Base-by-base conservation (phyloP, 2,113 vertebrate species). In the Pundamilia nyererei region DNA sequence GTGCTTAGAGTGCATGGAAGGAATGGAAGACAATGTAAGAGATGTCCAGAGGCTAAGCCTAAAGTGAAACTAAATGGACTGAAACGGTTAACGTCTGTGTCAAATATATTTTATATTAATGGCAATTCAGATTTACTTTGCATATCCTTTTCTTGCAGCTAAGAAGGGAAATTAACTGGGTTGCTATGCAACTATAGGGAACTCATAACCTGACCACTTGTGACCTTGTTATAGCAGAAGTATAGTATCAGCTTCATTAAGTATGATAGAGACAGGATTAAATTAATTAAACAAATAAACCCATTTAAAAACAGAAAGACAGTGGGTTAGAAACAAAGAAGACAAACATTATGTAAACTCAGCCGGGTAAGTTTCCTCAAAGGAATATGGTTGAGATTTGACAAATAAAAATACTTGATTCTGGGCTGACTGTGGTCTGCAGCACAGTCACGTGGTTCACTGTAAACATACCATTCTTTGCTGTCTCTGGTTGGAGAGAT, bases 151-250 rank as follows among this genome's bases (percentile, higher is more conserved):
- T 80, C 45, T 29, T 80, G 81, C 35, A 42, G 81, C 81, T 56
- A 17, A 75, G 45, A 86, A 38, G 65, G 7, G 33, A 86, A 86
- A 88, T 90, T 24, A 75, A 86, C 24, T 38, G 72, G 51, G 83
- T 86, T 86, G 81, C 86, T 87, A 86, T 70, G 81, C 84, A 88
- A 87, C 83, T 55, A 58, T 56, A 53, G 29, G n/a, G 14, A 84
- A 82, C n/a, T 55, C 13, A 21, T 62, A 86, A 35, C 54, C 79
- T 40, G 60, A 86, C 47, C 21, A 83, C 70, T 65, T 82, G 42
- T 86, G 80, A 82, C 81, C 45, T 72, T 26, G 79, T 55, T 80
- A 80, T 3, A 70, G 38, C 85, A 47, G 9, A 42, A 83, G 84
- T 70, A 9, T 56, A 79, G 83, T 40, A 62, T 80, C 55, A 83